These are phyloP conservation scores for Phalacrocorax brasilianus DNA, from an alignment of 2,113 vertebrate species.

Conservation along the genomic window DNA sequence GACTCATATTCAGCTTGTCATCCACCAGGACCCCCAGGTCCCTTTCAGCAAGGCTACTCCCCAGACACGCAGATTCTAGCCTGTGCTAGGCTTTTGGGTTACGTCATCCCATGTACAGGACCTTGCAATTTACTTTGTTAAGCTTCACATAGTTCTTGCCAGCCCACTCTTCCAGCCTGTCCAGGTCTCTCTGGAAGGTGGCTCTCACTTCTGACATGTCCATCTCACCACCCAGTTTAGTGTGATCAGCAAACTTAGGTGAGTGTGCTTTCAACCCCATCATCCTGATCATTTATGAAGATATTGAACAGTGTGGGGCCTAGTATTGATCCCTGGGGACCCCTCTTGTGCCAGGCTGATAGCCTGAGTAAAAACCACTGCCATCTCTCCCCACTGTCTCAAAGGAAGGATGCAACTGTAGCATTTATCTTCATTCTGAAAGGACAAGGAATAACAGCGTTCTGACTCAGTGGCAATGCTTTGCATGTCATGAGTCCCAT, in stretches of 20 bases:
- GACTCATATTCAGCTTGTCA: background rate
- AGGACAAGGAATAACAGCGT: background rate
- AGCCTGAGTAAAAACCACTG: too few relatives aligned
- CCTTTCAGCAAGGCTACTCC: background rate
- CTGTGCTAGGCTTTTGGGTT: background rate
- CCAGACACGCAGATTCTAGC: background rate
- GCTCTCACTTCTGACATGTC: background rate
- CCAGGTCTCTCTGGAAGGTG: background rate
- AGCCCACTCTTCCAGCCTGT: background rate
- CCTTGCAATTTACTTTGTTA: background rate
- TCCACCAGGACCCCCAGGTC: background rate
- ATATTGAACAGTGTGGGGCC: background rate
- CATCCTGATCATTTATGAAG: background rate
- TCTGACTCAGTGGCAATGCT: background rate
- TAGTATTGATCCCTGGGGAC: background rate
- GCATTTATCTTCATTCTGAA: background rate
- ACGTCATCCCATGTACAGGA: background rate
- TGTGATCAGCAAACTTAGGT: background rate
- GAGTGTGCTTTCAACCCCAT: background rate
- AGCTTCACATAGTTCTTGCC: background rate
- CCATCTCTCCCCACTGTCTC: background rate
- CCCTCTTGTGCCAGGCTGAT: too few relatives aligned
- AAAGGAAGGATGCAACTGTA: background rate
- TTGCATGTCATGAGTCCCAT: fast-evolving
- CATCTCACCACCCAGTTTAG: background rate